Conservation (phyloP, 2,888 invertebrate genomes). For the Leptinotarsa juncta region DNA sequence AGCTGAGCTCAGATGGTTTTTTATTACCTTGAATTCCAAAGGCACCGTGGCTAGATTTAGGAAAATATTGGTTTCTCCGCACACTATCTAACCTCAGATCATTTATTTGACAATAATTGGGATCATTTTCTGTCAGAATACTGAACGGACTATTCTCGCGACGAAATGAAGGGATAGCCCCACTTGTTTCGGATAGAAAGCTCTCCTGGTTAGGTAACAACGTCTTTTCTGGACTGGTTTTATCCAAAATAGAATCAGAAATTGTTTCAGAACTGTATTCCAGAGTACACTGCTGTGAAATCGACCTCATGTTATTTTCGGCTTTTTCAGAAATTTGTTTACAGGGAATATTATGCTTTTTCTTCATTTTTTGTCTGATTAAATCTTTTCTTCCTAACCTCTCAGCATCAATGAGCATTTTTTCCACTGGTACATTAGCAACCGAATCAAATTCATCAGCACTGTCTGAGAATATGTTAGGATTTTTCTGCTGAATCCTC, state of each 20-base stretch:
- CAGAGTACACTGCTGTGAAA: slow-evolving; percentile 78
- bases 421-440: slow-evolving; percentile 58
- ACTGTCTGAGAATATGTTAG: slow-evolving; percentile 76
- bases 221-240: slow-evolving; percentile 55
- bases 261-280: slow-evolving; percentile 71
- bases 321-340: slow-evolving; percentile 38
- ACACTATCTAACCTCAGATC: slow-evolving; percentile 36
- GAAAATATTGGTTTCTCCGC: slow-evolving; percentile 30
- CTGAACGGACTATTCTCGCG: slow-evolving; percentile 53
- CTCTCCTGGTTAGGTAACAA: slow-evolving; percentile 61
- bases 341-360: slow-evolving; percentile 48
- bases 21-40: slow-evolving; percentile 40
- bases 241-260: slow-evolving; percentile 62
- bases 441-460: slow-evolving; percentile 69
- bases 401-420: slow-evolving; percentile 58
- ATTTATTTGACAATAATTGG: slow-evolving; percentile 42
- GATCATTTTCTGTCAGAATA: slow-evolving; percentile 40
- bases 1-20: slow-evolving; percentile 41
- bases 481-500: slow-evolving; percentile 72
- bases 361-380: slow-evolving; percentile 52
- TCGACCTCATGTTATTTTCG: slow-evolving; percentile 70
- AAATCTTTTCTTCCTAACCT: slow-evolving; percentile 55
- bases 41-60: slow-evolving; percentile 32
- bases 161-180: slow-evolving; percentile 40
- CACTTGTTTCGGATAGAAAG: slow-evolving; percentile 36